Conservation (phyloP, 2,113 vertebrate genomes). For the Oenanthe melanoleuca region DNA sequence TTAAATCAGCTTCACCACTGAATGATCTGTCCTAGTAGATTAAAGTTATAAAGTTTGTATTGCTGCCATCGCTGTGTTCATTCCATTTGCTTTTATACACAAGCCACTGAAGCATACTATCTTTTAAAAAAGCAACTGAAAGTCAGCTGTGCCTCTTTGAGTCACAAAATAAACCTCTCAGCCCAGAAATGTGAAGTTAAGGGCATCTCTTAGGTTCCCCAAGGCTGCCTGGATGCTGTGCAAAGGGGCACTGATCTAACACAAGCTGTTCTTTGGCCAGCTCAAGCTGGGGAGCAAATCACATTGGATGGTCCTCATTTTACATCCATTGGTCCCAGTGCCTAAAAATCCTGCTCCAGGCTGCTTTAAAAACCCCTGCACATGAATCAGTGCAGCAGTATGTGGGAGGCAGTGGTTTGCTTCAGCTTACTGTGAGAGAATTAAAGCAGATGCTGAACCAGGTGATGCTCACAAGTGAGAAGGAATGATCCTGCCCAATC, state of each 20-base stretch:
- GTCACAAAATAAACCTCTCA: neutral
- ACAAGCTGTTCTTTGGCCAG: neutral
- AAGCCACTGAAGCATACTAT: constrained; percentile 35
- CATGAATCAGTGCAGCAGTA: neutral
- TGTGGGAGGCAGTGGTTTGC: neutral
- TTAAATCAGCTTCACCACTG: constrained; percentile 10
- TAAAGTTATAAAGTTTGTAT: constrained; percentile 35
- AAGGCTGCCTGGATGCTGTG: neutral
- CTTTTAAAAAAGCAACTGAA: constrained; percentile 34
- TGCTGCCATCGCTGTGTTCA: constrained; percentile 15
- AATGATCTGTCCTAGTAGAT: constrained; percentile 32
- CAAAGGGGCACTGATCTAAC: neutral
- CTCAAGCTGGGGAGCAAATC: neutral
- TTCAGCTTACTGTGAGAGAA: neutral
- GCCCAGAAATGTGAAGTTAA: neutral
- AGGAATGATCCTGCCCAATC: neutral
- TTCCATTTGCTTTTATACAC: constrained; percentile 15
- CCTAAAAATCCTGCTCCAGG: neutral
- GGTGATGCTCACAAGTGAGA: neutral
- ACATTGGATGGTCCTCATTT: neutral
- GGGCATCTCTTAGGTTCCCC: neutral
- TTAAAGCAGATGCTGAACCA: neutral
- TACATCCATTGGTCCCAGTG: neutral
- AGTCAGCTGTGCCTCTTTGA: neutral
- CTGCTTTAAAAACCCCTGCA: neutral